A percentile compares a stretch with the other conserved stretches of the same genome.
phyloP scores from a whole-genome alignment of 2,113 vertebrate genomes.

The Heliornis fulica region DNA sequence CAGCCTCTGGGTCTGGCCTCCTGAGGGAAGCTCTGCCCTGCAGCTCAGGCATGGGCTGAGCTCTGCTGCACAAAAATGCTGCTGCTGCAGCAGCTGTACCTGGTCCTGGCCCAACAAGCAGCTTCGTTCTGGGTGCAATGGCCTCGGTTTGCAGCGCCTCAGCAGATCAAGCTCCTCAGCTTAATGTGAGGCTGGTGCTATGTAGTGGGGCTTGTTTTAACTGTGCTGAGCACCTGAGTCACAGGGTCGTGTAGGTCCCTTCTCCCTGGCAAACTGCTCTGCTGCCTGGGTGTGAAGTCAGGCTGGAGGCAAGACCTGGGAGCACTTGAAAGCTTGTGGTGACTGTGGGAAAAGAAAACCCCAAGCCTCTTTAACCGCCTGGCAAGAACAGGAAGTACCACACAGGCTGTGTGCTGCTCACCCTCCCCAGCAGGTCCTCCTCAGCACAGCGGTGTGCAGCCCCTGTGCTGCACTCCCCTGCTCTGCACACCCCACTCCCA shows the following conservation, averaged over 20 bases:
- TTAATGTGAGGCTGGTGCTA: neutral
- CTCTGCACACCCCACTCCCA: neutral
- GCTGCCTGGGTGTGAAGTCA: neutral
- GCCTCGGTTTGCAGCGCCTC: neutral
- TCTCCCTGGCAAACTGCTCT: neutral
- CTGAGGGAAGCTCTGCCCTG: neutral
- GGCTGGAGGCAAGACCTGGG: neutral
- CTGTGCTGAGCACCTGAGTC: accelerated
- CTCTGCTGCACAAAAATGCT: neutral
- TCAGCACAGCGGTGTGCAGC: accelerated
- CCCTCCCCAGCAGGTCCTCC: neutral
- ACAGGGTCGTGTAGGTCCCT: neutral
- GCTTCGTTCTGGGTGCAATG: neutral
- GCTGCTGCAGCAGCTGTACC: neutral
- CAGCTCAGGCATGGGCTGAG: neutral
- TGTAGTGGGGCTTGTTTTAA: neutral
- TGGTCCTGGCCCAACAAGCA: neutral
- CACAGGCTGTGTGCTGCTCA: neutral
- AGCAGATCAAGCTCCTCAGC: neutral
- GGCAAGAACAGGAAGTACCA: neutral
- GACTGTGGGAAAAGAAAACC: neutral
- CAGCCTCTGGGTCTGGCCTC: neutral
- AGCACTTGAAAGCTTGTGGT: neutral
- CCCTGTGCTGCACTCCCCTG: neutral
- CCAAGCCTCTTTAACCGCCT: neutral